Evolutionary conservation across 2,797 vertebrate genomes (phyloP).

Genomic region (Alca torda): DNA sequence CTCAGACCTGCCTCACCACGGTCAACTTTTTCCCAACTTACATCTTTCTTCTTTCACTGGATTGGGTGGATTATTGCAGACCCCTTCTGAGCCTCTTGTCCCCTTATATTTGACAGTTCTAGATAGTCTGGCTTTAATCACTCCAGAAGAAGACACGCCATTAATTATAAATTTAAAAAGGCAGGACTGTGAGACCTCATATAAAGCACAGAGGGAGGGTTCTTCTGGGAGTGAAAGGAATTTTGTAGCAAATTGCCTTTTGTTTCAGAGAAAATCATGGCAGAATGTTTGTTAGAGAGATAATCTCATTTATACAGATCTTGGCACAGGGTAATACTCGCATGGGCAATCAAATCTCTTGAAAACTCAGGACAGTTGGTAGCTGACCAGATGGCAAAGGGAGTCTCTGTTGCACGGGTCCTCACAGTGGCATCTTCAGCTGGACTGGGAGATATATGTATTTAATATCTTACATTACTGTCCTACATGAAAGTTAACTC

Average conservation of each 20-base stretch:
- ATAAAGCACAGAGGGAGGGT: neutral
- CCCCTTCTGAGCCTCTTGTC: neutral
- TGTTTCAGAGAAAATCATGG: neutral
- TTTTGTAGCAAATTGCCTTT: neutral
- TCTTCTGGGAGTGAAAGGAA: neutral
- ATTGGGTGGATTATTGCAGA: neutral
- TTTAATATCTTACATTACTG: neutral
- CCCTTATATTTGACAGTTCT: neutral
- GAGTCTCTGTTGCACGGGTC: neutral
- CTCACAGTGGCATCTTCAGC: neutral
- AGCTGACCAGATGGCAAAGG: neutral
- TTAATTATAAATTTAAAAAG: neutral
- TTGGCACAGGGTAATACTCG: neutral
- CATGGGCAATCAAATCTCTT: neutral
- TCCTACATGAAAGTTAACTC: neutral
- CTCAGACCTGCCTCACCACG: neutral
- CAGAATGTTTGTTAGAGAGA: neutral
- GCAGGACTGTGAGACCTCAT: neutral
- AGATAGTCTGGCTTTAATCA: neutral
- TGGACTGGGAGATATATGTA: neutral
- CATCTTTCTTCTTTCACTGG: neutral
- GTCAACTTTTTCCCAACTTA: neutral
- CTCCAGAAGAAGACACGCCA: neutral
- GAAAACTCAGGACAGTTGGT: neutral
- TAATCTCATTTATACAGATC: neutral